Evolutionary conservation across 2,888 invertebrate genomes (phyloP), one percentile per base, ranked within the genome.

Genomic region (Toxonevra muliebris): DNA sequence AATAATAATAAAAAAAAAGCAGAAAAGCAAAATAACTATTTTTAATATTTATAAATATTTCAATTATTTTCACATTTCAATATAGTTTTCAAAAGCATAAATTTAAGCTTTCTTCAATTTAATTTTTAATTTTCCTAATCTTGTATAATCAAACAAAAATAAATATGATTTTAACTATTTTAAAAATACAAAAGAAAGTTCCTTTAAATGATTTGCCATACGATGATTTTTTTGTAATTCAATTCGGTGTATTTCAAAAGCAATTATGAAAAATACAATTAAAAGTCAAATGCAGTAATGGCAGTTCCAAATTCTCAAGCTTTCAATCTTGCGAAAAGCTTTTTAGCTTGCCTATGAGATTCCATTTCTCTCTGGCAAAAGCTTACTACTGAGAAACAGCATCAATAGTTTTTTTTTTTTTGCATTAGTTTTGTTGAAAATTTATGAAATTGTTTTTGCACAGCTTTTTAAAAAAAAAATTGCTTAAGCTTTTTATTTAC

Each of bases 131-230:
- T 55, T 1, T 40, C 20, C 13, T 11, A 53, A 53, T 30, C 20
- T 15, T 2, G 5, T 53, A 4, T 40, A n/a, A 20, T 57, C 9
- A 12, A 57, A 20, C 12, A 40, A n/a, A 57, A 30, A 57, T 13
- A 57, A 30, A 30, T 57, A 30, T 57, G 19, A n/a, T 30, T 30
- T 42, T 59, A 15, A 59, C 17, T 60, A n/a, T n/a, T 40, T 45
- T 45, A 48, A 45, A 60, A 48, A n/a, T 19, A 20, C 30, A 45
- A 60, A 48, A 43, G 20, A 17, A 20, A 45, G n/a, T 20, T 48
- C 42, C 42, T 59, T 1, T 10, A 42, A 43, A 11, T 30, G 7
- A 30, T 30, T 30, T 30, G 30, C 30, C 30, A 30, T 30, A 4
- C 2, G 7, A 30, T 30, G 30, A 30, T 30, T 30, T 30, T 30